Conservation (phyloP, 2,888 invertebrate genomes). For the Athalia circularis region DNA sequence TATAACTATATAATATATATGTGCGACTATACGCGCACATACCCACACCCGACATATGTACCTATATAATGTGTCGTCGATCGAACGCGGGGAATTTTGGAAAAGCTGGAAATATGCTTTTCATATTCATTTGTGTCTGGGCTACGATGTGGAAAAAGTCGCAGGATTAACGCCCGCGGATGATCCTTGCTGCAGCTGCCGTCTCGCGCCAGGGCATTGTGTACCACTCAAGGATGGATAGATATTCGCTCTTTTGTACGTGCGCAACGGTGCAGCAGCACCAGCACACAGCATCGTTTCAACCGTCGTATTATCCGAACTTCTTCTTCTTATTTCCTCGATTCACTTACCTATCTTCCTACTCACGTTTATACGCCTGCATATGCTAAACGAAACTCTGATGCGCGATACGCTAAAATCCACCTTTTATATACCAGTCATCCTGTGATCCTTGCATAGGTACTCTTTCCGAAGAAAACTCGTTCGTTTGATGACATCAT, state of each 20-base stretch:
- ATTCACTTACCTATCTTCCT: too few species aligned
- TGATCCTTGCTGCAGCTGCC: conserved; percentile 40
- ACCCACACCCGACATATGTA: too few species aligned
- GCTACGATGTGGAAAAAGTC: conserved; percentile 34
- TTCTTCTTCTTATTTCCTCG: conserved; percentile 48
- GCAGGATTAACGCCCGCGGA: conserved; percentile 40
- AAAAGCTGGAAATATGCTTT: conserved; percentile 39
- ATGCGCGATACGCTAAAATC: background rate
- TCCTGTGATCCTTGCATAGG: background rate
- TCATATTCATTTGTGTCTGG: conserved; percentile 35
- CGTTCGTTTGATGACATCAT: conserved; percentile 38
- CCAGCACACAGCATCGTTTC: background rate
- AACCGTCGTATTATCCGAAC: conserved; percentile 54
- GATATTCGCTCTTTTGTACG: conserved; percentile 30
- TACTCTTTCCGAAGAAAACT: conserved; percentile 32
- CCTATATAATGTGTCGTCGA: background rate
- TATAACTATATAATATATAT: too few species aligned
- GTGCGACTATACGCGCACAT: too few species aligned
- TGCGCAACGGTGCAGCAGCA: conserved; percentile 26
- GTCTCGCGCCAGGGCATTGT: conserved; percentile 40
- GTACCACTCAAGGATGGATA: conserved; percentile 13
- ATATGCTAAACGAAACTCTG: background rate
- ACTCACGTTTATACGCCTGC: background rate
- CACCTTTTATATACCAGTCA: too few species aligned
- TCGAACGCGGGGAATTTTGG: conserved; percentile 31